Conservation (phyloP, 2,797 vertebrate species). For the Dromococcyx pavoninus region DNA sequence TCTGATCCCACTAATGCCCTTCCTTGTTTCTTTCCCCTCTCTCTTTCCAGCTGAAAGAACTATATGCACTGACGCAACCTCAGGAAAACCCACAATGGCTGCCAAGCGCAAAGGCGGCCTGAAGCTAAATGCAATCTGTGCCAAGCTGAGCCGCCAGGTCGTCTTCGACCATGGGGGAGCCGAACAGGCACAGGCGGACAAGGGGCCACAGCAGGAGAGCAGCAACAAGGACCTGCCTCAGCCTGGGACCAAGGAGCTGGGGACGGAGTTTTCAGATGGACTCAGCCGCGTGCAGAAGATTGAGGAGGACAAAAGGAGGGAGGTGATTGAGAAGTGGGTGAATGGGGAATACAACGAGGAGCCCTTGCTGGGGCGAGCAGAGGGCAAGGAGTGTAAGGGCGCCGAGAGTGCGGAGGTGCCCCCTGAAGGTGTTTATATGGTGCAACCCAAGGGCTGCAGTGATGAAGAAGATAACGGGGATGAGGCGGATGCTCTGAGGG, state of each 20-base stretch:
- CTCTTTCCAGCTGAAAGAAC: conserved; percentile 91
- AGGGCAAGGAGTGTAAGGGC: conserved; percentile 71
- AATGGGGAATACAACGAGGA: conserved; percentile 97
- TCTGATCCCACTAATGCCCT: neutral
- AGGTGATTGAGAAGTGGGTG: conserved; percentile 99
- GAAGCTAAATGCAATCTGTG: conserved; percentile 99
- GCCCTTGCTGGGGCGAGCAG: conserved; percentile 69
- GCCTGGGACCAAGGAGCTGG: conserved; percentile 67
- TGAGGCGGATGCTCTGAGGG: conserved; percentile 63
- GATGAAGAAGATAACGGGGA: conserved; percentile 92
- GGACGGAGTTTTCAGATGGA: conserved; percentile 81
- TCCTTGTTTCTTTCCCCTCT: neutral
- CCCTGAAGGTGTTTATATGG: conserved; percentile 96
- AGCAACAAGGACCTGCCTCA: conserved; percentile 56
- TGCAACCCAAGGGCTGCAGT: conserved; percentile 95
- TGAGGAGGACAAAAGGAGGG: conserved; percentile 95
- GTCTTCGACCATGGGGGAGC: conserved; percentile 89
- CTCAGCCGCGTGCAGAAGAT: conserved; percentile 83
- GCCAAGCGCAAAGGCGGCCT: conserved; percentile 99
- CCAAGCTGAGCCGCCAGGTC: conserved; percentile 99
- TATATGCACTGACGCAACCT: conserved; percentile 95
- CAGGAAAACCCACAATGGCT: conserved; percentile 98
- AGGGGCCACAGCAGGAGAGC: conserved; percentile 48
- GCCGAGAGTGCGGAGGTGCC: conserved; percentile 81
- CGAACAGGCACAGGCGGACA: conserved; percentile 78